Evolutionary conservation across 2,797 vertebrate species (phyloP).

Genomic region (Pelochelys cantorii): DNA sequence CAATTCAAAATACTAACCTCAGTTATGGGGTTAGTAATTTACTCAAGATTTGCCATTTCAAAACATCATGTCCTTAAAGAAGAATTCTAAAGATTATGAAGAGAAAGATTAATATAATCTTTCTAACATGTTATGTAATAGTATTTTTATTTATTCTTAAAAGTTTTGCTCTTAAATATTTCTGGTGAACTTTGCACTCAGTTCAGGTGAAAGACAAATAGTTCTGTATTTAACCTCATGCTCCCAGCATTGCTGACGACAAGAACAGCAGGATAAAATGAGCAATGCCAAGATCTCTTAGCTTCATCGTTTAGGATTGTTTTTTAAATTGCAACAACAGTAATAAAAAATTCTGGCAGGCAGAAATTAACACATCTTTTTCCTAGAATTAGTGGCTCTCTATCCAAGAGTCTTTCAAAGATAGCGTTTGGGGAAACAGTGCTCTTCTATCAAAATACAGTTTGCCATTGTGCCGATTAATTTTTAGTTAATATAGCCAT

Average conservation of each 20-base stretch:
- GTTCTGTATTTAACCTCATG: not conserved
- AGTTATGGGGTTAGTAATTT: not conserved
- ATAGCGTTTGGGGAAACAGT: not conserved
- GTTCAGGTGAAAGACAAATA: not conserved
- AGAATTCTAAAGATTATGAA: not conserved
- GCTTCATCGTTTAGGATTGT: not conserved
- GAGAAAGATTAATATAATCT: not conserved
- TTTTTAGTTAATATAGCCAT: not conserved
- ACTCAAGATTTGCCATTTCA: conserved; percentile 9
- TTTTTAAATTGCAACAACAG: not conserved
- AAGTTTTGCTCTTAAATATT: not conserved
- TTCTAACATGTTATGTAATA: not conserved
- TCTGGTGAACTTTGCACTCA: conserved; percentile 11
- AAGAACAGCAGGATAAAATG: not conserved
- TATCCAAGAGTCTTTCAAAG: not conserved
- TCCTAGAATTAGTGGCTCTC: not conserved
- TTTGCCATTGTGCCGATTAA: not conserved
- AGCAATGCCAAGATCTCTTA: not conserved
- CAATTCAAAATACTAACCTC: not conserved
- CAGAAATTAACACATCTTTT: not conserved
- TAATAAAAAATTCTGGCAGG: no score
- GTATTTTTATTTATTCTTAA: not conserved
- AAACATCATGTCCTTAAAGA: not conserved
- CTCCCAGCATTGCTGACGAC: not conserved
- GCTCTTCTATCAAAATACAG: not conserved